A percentile compares a stretch with the other conserved stretches of the same genome.
These are phyloP conservation scores for Erebia ligea DNA, from an alignment of 2,888 invertebrate species.

Conservation along the genomic window DNA sequence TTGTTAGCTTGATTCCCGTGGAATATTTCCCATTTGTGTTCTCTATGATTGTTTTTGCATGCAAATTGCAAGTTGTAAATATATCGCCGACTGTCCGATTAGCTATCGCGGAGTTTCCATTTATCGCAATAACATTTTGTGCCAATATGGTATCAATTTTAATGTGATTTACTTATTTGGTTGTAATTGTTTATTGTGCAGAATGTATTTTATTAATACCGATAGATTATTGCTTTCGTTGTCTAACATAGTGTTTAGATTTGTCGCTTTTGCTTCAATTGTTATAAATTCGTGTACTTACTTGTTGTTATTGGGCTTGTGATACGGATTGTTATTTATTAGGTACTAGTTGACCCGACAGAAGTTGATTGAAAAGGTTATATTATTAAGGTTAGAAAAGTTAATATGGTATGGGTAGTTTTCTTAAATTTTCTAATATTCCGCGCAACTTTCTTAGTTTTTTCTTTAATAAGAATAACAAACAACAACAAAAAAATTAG, in stretches of 20 bases:
- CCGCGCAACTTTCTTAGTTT: too few species aligned
- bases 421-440: too few species aligned
- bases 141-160: constrained; percentile 51
- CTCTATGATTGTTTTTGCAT: constrained; percentile 69
- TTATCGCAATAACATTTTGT: constrained; percentile 54
- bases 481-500: too few species aligned
- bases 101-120: constrained; percentile 66
- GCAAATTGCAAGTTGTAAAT: constrained; percentile 70
- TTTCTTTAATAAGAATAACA: too few species aligned
- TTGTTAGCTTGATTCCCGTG: constrained; percentile 70
- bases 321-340: not conserved
- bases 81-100: constrained; percentile 61
- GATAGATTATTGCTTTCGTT: constrained; percentile 23
- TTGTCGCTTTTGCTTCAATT: constrained; percentile 11
- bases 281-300: not conserved
- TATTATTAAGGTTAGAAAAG: not conserved
- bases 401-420: too few species aligned
- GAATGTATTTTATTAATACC: constrained; percentile 26
- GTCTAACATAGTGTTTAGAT: constrained; percentile 10
- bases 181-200: constrained; percentile 40
- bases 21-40: constrained; percentile 66
- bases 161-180: constrained; percentile 50
- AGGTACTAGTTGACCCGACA: not conserved
- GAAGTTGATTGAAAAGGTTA: too few species aligned
- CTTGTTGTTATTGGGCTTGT: not conserved